Evolutionary conservation across 2,113 vertebrate genomes (phyloP).

Genomic region (Cyanoderma ruficeps): DNA sequence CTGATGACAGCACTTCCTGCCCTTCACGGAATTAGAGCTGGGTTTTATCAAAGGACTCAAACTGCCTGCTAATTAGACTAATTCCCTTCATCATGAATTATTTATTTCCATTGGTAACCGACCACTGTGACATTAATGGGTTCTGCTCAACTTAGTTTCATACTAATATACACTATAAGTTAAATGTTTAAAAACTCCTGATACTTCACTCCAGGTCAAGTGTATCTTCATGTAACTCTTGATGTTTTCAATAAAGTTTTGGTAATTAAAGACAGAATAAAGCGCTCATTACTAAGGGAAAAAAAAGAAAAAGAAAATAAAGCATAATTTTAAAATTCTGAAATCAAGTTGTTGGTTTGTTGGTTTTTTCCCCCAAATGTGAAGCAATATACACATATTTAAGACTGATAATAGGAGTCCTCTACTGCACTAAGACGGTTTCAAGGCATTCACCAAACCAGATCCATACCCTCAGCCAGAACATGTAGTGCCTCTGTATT

Average conservation of each 20-base stretch:
- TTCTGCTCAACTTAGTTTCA: conserved; percentile 89
- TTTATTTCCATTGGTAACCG: conserved; percentile 97
- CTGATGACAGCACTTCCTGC: conserved; percentile 97
- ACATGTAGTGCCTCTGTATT: neutral
- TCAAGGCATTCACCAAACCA: neutral
- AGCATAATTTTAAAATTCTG: neutral
- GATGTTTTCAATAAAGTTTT: conserved; percentile 60
- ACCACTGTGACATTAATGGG: conserved; percentile 95
- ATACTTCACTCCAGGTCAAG: conserved; percentile 75
- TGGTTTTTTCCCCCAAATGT: neutral
- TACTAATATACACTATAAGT: conserved; percentile 86
- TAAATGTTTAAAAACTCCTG: conserved; percentile 79
- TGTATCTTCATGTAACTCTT: conserved; percentile 65
- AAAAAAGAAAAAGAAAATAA: neutral
- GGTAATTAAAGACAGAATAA: neutral
- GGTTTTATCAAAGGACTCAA: conserved; percentile 98
- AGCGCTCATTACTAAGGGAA: neutral
- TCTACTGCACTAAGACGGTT: neutral
- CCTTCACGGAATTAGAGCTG: conserved; percentile 94
- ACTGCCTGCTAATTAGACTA: conserved; percentile 99
- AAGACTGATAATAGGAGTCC: neutral
- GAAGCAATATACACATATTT: neutral
- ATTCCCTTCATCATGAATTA: conserved; percentile 98
- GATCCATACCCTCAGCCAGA: neutral
- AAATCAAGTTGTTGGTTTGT: neutral